Base-by-base conservation (phyloP, 2,888 invertebrate species). In the Xylota segnis region DNA sequence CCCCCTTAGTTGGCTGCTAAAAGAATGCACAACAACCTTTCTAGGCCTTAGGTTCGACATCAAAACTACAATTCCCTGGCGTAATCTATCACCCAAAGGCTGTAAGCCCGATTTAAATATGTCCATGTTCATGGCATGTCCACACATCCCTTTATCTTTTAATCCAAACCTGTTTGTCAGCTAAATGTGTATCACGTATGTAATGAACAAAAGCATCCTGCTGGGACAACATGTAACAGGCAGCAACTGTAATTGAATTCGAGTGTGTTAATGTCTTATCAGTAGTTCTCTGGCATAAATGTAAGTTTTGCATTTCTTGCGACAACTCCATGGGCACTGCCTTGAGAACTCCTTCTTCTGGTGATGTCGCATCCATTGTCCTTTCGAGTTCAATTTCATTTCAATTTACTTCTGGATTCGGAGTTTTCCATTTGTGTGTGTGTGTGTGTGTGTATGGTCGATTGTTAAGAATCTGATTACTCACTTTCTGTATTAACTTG, bases 231-330 rank as follows among this genome's bases (percentile, higher is more conserved):
- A 40, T 66, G 58, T 58, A 56, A 10, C 23, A 50, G 56, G 63
- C 78, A 83, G 74, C 74, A 61, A 79, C 59, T 14, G 74, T 83
- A 83, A 83, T 83, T 83, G 78, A 50, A 83, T 79, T 78, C 56
- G 58, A 40, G 47, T 68, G 74, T 70, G 37, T 70, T 82, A 75
- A 79, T 59, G 59, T 50, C 54, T 54, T 74, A 70, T 63, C 47
- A 70, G 68, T 40, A 54, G 32, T 59, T 74, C 61, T 83, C 66
- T 74, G 66, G 66, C 10, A 68, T 32, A 56, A 23, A 23, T 23
- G 23, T 37, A 50, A 56, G 74, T 68, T 74, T 50, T 32, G 74
- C 34, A 83, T 54, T 72, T 59, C 45, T 71, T 52, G 68, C 14
- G 34, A 74, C 78, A 79, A 34, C 40, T 50, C 5, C 70, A 47